Conservation (phyloP, 2,888 invertebrate species). For the Mamestra brassicae region DNA sequence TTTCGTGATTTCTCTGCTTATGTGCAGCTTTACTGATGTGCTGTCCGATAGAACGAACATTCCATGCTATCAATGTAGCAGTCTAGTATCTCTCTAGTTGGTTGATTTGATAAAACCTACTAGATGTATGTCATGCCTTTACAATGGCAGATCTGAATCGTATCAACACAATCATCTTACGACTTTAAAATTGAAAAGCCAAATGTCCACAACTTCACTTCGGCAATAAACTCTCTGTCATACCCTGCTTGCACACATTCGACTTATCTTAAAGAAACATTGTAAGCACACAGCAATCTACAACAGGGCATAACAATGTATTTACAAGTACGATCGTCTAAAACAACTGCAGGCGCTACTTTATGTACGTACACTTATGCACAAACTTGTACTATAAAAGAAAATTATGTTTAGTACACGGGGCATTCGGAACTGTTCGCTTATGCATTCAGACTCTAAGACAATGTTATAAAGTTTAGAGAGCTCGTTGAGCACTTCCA, state of each 20-base stretch:
- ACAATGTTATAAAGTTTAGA: constrained; percentile 80
- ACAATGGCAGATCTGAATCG: not conserved
- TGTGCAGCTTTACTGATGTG: no score
- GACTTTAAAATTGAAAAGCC: not conserved
- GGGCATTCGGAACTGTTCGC: constrained; percentile 72
- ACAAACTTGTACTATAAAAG: constrained; percentile 67
- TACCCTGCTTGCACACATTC: not conserved
- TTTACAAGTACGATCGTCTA: constrained; percentile 54
- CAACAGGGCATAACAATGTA: constrained; percentile 46
- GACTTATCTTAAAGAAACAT: constrained; percentile 19
- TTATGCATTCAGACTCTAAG: constrained; percentile 80
- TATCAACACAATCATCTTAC: not conserved
- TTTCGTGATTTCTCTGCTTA: not conserved
- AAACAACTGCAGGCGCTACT: constrained; percentile 53
- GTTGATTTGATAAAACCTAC: no score
- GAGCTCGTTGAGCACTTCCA: constrained; percentile 73
- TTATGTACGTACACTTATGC: constrained; percentile 52
- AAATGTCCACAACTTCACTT: not conserved
- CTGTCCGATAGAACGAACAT: no score
- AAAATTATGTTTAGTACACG: constrained; percentile 72
- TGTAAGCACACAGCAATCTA: constrained; percentile 33
- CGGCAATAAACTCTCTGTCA: constrained; percentile 6
- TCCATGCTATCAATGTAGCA: no score
- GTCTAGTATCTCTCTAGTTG: no score
- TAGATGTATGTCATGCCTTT: no score